Evolutionary conservation across 2,113 vertebrate species (phyloP).

Genomic region (Anthoscopus minutus): DNA sequence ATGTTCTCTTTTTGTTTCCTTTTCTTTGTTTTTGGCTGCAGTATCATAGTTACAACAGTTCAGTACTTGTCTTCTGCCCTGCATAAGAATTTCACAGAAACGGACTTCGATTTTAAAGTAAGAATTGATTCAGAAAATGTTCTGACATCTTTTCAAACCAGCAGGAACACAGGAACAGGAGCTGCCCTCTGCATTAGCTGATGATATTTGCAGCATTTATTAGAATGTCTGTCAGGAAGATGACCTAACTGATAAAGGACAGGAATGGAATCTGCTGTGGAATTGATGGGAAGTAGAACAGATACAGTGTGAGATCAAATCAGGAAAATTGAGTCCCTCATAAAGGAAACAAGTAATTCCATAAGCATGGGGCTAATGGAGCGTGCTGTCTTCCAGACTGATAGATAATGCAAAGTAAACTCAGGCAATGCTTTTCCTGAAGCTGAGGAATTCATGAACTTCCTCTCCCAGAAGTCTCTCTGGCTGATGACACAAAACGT

Average conservation of each 20-base stretch:
- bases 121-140: not conserved
- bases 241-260: not conserved
- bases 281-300: not conserved
- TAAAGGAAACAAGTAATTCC: not conserved
- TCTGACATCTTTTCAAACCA: not conserved
- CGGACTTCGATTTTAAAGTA: conserved; percentile 98
- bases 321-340: not conserved
- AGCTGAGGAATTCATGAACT: not conserved
- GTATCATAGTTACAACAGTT: conserved; percentile 94
- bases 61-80: conserved; percentile 91
- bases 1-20: not conserved
- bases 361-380: not conserved
- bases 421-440: not conserved
- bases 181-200: not conserved
- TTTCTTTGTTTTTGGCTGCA: conserved; percentile 63
- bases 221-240: not conserved
- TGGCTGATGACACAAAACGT: not conserved
- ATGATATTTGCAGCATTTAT: not conserved
- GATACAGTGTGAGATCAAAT: not conserved
- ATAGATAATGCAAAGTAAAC: not conserved
- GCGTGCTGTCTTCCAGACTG: not conserved
- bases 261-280: not conserved
- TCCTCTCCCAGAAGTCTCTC: not conserved
- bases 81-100: conserved; percentile 95
- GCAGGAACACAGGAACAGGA: not conserved